Percentiles rank a stretch among this genome's conserved stretches.
phyloP scores from a whole-genome alignment of 2,888 invertebrate genomes.

The Tolmerus cingulatus region DNA sequence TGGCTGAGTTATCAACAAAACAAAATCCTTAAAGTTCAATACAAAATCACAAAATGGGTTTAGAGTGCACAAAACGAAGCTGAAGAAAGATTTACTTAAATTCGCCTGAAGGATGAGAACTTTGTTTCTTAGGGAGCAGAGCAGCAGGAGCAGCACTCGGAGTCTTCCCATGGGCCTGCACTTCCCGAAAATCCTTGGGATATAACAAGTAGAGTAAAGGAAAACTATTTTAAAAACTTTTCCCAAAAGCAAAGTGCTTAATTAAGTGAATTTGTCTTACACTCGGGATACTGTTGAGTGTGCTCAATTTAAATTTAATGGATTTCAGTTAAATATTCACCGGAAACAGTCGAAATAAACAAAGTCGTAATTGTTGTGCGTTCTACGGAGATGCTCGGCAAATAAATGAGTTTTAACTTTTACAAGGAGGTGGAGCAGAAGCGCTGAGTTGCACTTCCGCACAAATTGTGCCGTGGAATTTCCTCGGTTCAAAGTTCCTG shows the following conservation, averaged over 20 bases:
- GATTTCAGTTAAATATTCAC: conserved; percentile 1
- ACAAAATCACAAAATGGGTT: background rate
- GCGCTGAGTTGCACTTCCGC: background rate
- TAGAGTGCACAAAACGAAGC: background rate
- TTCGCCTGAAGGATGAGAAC: background rate
- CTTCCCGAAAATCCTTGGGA: background rate
- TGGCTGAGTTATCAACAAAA: background rate
- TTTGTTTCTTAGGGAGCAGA: background rate
- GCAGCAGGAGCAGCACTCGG: background rate
- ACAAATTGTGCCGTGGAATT: background rate
- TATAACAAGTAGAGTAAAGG: background rate
- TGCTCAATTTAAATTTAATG: conserved; percentile 13
- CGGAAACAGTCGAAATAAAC: background rate
- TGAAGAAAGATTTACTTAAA: background rate
- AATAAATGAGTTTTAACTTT: background rate
- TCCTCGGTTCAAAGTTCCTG: background rate
- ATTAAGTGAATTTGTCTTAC: conserved; percentile 4
- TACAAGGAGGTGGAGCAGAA: background rate
- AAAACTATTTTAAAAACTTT: conserved; percentile 12
- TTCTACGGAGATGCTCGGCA: background rate
- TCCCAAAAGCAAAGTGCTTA: background rate
- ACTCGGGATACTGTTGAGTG: conserved; percentile 1
- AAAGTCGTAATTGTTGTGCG: background rate
- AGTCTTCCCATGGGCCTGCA: background rate
- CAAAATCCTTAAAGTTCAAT: background rate